phyloP scores from a whole-genome alignment of 2,113 vertebrate species.

The Passer domesticus region DNA sequence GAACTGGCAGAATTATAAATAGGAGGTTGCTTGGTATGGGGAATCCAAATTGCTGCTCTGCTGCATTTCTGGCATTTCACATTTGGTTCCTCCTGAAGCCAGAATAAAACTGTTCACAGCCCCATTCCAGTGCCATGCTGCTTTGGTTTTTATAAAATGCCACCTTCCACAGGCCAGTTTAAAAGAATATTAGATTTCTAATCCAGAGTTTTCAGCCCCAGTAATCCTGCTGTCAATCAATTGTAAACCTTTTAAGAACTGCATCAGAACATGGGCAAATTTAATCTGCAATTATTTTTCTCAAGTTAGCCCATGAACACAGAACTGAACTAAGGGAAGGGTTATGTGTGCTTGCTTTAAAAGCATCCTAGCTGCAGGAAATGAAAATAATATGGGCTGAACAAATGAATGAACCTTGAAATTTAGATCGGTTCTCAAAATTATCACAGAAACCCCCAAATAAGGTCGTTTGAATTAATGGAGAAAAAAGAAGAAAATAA shows the following conservation, averaged over 20 bases:
- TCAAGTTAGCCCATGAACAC: fast-evolving
- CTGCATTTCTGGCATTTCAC: background rate
- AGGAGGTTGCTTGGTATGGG: background rate
- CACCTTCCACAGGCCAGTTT: background rate
- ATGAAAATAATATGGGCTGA: background rate
- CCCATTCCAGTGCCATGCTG: fast-evolving
- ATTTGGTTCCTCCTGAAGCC: background rate
- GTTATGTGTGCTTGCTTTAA: fast-evolving
- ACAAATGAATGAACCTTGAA: background rate
- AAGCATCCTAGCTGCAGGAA: background rate
- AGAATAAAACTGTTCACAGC: background rate
- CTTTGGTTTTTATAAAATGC: background rate
- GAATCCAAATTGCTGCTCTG: background rate
- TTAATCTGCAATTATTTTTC: background rate
- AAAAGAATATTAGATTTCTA: background rate
- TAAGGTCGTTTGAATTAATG: fast-evolving
- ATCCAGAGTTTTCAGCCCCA: background rate
- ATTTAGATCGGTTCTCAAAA: background rate
- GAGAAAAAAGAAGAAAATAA: background rate
- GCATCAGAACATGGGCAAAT: background rate
- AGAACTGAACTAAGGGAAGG: background rate
- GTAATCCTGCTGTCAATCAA: background rate
- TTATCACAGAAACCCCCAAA: fast-evolving
- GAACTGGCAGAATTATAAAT: background rate
- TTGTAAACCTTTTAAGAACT: background rate